These are phyloP conservation scores for Protonemura montana DNA, from an alignment of 2,888 invertebrate genomes.

Conservation along the genomic window DNA sequence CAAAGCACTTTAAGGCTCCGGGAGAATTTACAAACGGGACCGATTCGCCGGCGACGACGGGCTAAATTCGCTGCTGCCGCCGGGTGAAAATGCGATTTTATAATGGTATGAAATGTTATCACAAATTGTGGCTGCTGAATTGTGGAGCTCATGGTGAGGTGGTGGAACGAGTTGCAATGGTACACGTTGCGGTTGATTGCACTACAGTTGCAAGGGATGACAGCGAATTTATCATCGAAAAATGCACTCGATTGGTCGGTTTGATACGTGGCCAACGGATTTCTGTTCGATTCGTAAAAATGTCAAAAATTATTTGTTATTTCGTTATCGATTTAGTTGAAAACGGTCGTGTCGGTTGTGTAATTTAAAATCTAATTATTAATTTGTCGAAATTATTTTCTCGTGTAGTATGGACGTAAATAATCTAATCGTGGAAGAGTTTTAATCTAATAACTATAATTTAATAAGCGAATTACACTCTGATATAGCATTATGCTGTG, in stretches of 20 bases:
- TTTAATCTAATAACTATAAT: constrained; percentile 27
- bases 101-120: constrained; percentile 23
- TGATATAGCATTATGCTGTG: constrained; percentile 26
- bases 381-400: constrained; percentile 33
- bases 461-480: constrained; percentile 33
- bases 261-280: neutral
- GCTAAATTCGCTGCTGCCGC: constrained; percentile 2
- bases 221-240: neutral
- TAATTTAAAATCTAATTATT: constrained; percentile 37
- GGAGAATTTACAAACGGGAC: constrained; percentile 19
- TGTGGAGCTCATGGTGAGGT: neutral
- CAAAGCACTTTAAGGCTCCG: constrained; percentile 49
- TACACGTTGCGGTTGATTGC: neutral
- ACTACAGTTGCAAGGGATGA: neutral
- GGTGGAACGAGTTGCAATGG: neutral
- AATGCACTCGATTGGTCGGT: neutral
- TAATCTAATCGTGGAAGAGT: constrained; percentile 36
- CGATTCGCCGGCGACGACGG: constrained; percentile 14
- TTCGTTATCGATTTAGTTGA: neutral
- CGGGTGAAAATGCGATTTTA: constrained; percentile 29
- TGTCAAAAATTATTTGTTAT: constrained; percentile 17
- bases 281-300: neutral
- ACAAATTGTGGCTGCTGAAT: neutral
- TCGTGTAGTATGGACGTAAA: constrained; percentile 25
- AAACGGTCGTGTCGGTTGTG: neutral